Base-by-base conservation (phyloP, 2,797 vertebrate species). In the Dromococcyx pavoninus region DNA sequence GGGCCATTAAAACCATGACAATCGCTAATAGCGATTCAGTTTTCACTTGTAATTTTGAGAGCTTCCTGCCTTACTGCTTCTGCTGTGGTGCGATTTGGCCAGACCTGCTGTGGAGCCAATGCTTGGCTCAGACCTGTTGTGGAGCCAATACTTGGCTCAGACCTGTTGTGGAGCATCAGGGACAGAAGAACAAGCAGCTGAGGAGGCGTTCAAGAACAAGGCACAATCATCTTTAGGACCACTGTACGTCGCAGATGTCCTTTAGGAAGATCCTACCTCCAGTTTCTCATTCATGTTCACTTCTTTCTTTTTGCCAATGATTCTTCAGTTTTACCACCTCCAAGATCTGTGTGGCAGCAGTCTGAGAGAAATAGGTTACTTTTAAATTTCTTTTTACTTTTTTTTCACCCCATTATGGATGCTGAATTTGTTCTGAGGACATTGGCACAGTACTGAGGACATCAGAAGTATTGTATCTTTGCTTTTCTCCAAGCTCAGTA, bases 91-190 rank as follows among this genome's bases (percentile, higher is more conserved):
- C n/a, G 46, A 12, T 43, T 69, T 62, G 56, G 5, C 18, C n/a
- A n/a, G n/a, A n/a, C n/a, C n/a, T n/a, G n/a, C n/a, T n/a, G n/a
- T n/a, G n/a, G n/a, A n/a, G n/a, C n/a, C 48, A 44, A 32, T 0
- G 1, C 15, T 33, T 51, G 50, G 11, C n/a, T 51, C 37, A 51
- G 32, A 9, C 4, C 16, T 48, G 72, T 0, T 1, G 8, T 14
- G 51, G 32, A 33, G 30, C 39, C 48, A 44, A 32, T 0, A 1
- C 15, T 33, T 51, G 50, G 11, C n/a, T 51, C 37, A 51, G 32
- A 9, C 4, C 16, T 48, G 72, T 0, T 1, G 8, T 14, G 51
- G 32, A 33, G 30, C 39, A 60, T 22, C 27, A 66, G n/a, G 33
- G 16, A 13, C 39, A 56, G 53, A 60, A 60, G 33, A 66, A 41